phyloP scores from a whole-genome alignment of 2,888 invertebrate species.

The Drosophila acutilabella region DNA sequence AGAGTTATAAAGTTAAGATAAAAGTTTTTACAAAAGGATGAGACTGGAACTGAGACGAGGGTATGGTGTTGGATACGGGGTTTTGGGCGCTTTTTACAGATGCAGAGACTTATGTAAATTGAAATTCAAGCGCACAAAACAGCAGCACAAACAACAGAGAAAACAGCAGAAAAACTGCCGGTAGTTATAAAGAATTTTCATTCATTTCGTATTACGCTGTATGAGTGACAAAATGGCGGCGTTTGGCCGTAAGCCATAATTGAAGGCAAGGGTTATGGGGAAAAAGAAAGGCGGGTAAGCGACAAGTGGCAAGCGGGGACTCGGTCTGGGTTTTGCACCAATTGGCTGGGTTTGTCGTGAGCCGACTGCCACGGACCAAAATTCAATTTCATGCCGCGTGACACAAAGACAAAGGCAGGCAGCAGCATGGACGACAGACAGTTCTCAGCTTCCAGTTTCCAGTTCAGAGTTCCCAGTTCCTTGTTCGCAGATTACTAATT shows the following conservation, averaged over 20 bases:
- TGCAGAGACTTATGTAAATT: conserved; percentile 79
- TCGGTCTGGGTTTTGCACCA: conserved; percentile 39
- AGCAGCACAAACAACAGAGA: conserved; percentile 43
- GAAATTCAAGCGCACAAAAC: conserved; percentile 78
- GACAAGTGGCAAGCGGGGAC: conserved; percentile 12
- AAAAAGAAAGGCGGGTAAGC: conserved; percentile 8
- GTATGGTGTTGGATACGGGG: conserved; percentile 16
- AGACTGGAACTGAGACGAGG: conserved; percentile 25
- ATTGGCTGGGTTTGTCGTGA: conserved; percentile 68
- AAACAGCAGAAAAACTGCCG: conserved; percentile 66
- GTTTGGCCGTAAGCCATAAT: conserved; percentile 62
- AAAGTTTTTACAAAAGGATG: conserved; percentile 66
- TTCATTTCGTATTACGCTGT: conserved; percentile 77
- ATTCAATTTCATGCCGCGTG: conserved; percentile 82
- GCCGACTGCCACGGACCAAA: conserved; percentile 64
- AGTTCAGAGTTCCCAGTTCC: conserved; percentile 10
- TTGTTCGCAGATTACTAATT: conserved; percentile 44
- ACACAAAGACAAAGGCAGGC: conserved; percentile 76
- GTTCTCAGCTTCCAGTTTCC: conserved; percentile 31
- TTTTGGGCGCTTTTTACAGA: conserved; percentile 37
- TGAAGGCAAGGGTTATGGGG: conserved; percentile 64
- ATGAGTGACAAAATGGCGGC: conserved; percentile 79
- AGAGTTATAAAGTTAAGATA: conserved; percentile 56
- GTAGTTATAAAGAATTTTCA: conserved; percentile 76
- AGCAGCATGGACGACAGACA: conserved; percentile 41